Evolutionary conservation across 2,888 invertebrate genomes (phyloP).

Genomic region (Meandrusa payeni): DNA sequence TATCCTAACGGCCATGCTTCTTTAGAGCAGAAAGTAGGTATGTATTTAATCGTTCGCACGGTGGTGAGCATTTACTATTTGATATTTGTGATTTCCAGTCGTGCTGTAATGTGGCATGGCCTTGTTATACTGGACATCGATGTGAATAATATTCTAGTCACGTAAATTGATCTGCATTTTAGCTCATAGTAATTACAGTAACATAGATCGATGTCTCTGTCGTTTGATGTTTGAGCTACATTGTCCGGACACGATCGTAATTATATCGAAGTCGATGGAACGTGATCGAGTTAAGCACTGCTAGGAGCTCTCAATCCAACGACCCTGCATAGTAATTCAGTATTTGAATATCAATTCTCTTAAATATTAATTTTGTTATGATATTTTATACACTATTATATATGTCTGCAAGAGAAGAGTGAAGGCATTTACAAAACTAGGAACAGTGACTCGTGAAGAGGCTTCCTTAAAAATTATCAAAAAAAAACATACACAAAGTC

Average conservation of each 20-base stretch:
- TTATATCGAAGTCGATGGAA: neutral
- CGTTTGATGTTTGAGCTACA: constrained; percentile 43
- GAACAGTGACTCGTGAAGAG: too few relatives aligned
- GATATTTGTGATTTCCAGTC: constrained; percentile 35
- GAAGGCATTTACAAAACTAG: too few relatives aligned
- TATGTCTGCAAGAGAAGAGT: too few relatives aligned
- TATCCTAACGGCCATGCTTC: constrained; percentile 57
- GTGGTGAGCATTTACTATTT: constrained; percentile 37
- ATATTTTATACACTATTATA: too few relatives aligned
- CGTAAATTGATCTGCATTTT: constrained; percentile 49
- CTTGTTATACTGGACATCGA: constrained; percentile 42
- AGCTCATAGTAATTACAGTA: constrained; percentile 47
- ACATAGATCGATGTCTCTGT: constrained; percentile 48
- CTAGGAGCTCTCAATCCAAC: too few relatives aligned
- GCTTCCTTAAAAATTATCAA: too few relatives aligned
- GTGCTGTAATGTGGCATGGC: constrained; percentile 60
- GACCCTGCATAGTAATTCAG: too few relatives aligned
- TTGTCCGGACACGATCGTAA: neutral
- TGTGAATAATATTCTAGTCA: constrained; percentile 52
- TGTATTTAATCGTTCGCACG: constrained; percentile 38
- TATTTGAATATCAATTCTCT: too few relatives aligned
- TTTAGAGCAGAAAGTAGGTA: constrained; percentile 52
- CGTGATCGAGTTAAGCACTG: too few relatives aligned
- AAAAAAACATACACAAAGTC: too few relatives aligned
- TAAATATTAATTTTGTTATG: too few relatives aligned